Conservation (phyloP, 1,140 invertebrate species). For the Drosophila willistoni region DNA sequence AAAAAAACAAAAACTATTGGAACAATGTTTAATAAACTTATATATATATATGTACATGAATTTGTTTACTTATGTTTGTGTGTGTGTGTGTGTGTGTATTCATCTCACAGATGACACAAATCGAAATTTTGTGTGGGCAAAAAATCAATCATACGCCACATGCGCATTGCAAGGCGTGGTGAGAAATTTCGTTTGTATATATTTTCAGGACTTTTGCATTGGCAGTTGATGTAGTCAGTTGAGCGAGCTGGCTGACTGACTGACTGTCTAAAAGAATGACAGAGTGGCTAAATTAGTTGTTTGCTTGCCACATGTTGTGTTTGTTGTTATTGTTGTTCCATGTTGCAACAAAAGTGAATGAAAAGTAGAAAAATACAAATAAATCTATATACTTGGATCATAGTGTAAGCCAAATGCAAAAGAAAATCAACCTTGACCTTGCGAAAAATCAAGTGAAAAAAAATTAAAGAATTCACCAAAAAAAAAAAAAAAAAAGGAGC, state of each 20-base stretch:
- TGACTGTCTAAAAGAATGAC: too few species aligned
- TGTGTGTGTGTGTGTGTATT: not conserved
- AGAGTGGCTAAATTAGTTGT: slow-evolving; percentile 24
- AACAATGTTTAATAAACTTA: not conserved
- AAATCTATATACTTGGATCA: not conserved
- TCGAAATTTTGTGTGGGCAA: not conserved
- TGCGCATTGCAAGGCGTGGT: slow-evolving; percentile 57
- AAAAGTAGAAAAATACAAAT: not conserved
- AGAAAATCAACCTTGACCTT: not conserved
- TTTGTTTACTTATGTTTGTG: not conserved
- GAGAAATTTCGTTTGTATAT: slow-evolving; percentile 36
- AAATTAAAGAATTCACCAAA: not conserved
- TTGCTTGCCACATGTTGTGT: not conserved
- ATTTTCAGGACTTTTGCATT: slow-evolving; percentile 31
- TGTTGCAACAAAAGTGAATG: not conserved
- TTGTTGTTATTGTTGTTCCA: too few species aligned
- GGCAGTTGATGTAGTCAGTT: slow-evolving; percentile 5
- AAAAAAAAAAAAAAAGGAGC: slow-evolving; percentile 17
- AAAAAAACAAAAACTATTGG: slow-evolving; percentile 17
- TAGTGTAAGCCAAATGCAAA: not conserved
- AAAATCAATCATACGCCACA: slow-evolving; percentile 75
- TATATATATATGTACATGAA: not conserved
- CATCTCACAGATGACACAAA: not conserved
- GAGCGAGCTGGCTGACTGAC: too few species aligned
- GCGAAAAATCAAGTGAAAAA: not conserved